Conservation (phyloP, 2,113 vertebrate genomes). For the Ammodytes dubius region DNA sequence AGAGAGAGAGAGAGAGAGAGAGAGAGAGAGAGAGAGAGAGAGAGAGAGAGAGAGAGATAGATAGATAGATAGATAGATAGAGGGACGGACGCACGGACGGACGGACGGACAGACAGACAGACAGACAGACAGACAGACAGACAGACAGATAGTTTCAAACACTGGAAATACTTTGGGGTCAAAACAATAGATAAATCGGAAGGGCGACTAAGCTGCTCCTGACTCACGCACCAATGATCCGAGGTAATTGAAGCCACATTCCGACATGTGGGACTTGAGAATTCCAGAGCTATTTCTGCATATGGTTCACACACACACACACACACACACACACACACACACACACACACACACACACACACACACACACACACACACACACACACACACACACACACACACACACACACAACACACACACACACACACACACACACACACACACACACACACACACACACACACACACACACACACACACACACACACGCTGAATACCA, state of each 20-base stretch:
- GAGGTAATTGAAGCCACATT: constrained; percentile 79
- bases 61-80: too few species aligned
- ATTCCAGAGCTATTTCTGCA: constrained; percentile 59
- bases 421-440: constrained; percentile 28
- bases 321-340: constrained; percentile 33
- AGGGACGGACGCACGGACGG: too few species aligned
- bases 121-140: too few species aligned
- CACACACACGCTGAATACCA: constrained; percentile 31
- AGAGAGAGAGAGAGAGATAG: too few species aligned
- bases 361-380: too few species aligned
- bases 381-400: constrained; percentile 24
- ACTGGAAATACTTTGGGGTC: constrained; percentile 43
- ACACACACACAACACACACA: constrained; percentile 53
- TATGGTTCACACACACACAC: constrained; percentile 39
- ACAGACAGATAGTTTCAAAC: too few species aligned
- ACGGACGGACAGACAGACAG: too few species aligned
- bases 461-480: constrained; percentile 37
- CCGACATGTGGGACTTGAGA: constrained; percentile 55
- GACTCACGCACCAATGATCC: constrained; percentile 69
- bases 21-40: too few species aligned
- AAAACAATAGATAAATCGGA: constrained; percentile 51
- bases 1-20: too few species aligned
- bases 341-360: too few species aligned
- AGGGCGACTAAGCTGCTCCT: constrained; percentile 32
- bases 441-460: constrained; percentile 49